Evolutionary conservation across 1,140 invertebrate genomes (phyloP).

Genomic region (Drosophila murphyi): DNA sequence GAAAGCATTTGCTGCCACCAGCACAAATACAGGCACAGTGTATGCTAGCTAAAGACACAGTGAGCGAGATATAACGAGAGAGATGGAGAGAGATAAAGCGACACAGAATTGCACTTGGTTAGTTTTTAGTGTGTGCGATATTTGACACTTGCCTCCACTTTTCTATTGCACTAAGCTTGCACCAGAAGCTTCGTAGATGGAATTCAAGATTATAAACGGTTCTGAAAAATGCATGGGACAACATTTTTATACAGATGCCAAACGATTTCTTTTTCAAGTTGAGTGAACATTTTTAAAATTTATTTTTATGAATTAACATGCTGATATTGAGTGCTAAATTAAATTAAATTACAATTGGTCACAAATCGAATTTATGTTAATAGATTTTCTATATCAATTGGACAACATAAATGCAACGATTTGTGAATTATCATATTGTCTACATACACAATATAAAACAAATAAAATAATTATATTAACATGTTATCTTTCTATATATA

Average conservation of each 20-base stretch:
- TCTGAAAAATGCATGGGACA: background rate
- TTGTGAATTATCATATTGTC: too few relatives aligned
- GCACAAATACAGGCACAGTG: constrained; percentile 43
- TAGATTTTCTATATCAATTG: too few relatives aligned
- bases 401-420: too few relatives aligned
- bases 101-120: constrained; percentile 46
- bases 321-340: too few relatives aligned
- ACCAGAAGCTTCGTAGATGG: background rate
- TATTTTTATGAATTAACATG: too few relatives aligned
- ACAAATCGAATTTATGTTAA: too few relatives aligned
- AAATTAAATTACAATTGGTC: too few relatives aligned
- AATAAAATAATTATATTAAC: too few relatives aligned
- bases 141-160: constrained; percentile 70
- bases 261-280: too few relatives aligned
- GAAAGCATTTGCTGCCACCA: constrained; percentile 76
- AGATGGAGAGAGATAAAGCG: background rate
- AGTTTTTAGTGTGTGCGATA: constrained; percentile 53
- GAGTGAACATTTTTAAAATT: too few relatives aligned
- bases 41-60: background rate
- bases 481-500: too few relatives aligned
- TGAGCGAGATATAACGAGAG: background rate
- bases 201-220: constrained; percentile 31
- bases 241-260: background rate
- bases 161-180: constrained; percentile 34
- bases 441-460: too few relatives aligned